phyloP scores from a whole-genome alignment of 2,797 vertebrate genomes.

The Thalassophryne amazonica region DNA sequence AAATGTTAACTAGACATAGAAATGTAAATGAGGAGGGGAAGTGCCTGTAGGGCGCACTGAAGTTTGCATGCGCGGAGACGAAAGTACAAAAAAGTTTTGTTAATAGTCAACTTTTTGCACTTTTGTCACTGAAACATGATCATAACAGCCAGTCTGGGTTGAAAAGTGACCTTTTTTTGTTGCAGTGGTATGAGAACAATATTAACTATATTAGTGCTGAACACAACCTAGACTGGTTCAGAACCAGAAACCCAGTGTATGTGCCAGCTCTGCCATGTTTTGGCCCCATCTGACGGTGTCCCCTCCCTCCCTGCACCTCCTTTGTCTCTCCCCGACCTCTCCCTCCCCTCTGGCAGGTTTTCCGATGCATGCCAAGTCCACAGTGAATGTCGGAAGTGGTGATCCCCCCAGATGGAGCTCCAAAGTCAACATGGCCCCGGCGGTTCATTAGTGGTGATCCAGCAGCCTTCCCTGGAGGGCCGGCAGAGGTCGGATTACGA shows the following conservation, averaged over 20 bases:
- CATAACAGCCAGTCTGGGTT: no score
- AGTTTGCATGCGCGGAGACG: conserved; percentile 62
- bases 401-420: conserved; percentile 95
- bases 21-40: conserved; percentile 81
- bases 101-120: conserved; percentile 70
- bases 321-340: conserved; percentile 38
- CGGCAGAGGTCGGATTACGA: conserved; percentile 87
- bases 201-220: no score
- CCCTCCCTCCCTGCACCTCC: conserved; percentile 34
- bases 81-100: conserved; percentile 70
- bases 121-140: conserved; percentile 37
- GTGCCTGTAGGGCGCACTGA: conserved; percentile 65
- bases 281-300: conserved; percentile 45
- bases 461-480: conserved; percentile 87
- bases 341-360: conserved; percentile 75
- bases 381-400: conserved; percentile 88
- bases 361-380: conserved; percentile 94
- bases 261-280: conserved; percentile 36
- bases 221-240: no score
- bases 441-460: conserved; percentile 87
- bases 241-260: no score
- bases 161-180: conserved; percentile 43
- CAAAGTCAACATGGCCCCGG: conserved; percentile 89
- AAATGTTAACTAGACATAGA: conserved; percentile 83
- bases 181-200: neutral